phyloP scores from a whole-genome alignment of 2,113 vertebrate species.

The Otis tarda region DNA sequence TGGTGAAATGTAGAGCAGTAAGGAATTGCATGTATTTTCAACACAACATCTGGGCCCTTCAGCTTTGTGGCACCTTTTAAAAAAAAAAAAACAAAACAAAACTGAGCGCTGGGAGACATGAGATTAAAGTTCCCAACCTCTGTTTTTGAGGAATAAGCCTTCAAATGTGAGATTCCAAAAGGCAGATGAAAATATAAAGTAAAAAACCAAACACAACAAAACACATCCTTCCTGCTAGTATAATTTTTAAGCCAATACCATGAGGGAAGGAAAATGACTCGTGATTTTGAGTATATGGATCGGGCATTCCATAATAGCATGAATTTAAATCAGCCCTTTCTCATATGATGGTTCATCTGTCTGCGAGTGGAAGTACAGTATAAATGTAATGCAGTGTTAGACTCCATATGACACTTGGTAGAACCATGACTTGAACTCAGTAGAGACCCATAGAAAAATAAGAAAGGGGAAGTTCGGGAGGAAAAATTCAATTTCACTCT shows the following conservation, averaged over 20 bases:
- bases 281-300: not conserved
- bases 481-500: slow-evolving; percentile 37
- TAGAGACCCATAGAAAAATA: not conserved
- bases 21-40: not conserved
- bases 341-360: not conserved
- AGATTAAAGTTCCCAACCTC: not conserved
- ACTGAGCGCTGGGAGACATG: not conserved
- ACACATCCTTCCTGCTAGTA: not conserved
- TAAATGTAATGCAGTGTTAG: not conserved
- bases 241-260: not conserved
- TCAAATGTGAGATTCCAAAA: not conserved
- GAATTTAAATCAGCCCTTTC: slow-evolving; percentile 38
- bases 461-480: not conserved
- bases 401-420: not conserved
- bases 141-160: not conserved
- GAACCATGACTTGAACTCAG: not conserved
- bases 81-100: no score
- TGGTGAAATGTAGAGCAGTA: not conserved
- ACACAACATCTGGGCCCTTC: not conserved
- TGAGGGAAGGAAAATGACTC: not conserved
- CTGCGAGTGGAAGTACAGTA: not conserved
- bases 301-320: not conserved
- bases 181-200: not conserved
- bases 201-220: not conserved
- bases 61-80: not conserved